phyloP scores from a whole-genome alignment of 2,888 invertebrate species.

The Hartigia nigra region DNA sequence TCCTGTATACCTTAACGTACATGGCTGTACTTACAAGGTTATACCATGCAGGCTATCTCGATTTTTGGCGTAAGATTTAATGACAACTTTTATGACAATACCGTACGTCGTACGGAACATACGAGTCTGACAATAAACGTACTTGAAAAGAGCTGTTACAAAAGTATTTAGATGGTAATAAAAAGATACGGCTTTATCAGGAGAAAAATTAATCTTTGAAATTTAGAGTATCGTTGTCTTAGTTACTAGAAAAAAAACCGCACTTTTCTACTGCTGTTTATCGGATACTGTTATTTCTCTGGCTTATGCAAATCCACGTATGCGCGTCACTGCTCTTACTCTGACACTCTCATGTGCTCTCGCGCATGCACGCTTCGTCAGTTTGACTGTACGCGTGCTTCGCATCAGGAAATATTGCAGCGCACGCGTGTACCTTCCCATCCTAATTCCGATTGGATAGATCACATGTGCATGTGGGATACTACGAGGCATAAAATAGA shows the following conservation, averaged over 20 bases:
- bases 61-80: conserved; percentile 16
- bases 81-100: conserved; percentile 18
- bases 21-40: not conserved
- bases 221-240: not conserved
- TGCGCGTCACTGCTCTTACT: not conserved
- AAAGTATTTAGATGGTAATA: not conserved
- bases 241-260: not conserved
- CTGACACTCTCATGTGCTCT: not conserved
- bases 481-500: not conserved
- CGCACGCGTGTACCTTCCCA: not conserved
- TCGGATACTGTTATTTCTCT: not conserved
- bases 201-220: not conserved
- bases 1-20: not conserved
- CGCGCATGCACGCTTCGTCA: too few species aligned
- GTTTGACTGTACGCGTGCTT: not conserved
- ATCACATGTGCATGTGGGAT: not conserved
- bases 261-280: not conserved
- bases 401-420: not conserved
- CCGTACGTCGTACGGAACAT: not conserved
- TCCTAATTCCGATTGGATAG: not conserved
- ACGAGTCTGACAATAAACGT: not conserved
- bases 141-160: not conserved
- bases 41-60: conserved; percentile 5
- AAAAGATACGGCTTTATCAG: not conserved
- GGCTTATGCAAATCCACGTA: not conserved